A percentile compares a stretch with the other conserved stretches of the same genome.
Evolutionary conservation across 1,140 invertebrate species (phyloP).

Genomic region (Calycopis cecrops): DNA sequence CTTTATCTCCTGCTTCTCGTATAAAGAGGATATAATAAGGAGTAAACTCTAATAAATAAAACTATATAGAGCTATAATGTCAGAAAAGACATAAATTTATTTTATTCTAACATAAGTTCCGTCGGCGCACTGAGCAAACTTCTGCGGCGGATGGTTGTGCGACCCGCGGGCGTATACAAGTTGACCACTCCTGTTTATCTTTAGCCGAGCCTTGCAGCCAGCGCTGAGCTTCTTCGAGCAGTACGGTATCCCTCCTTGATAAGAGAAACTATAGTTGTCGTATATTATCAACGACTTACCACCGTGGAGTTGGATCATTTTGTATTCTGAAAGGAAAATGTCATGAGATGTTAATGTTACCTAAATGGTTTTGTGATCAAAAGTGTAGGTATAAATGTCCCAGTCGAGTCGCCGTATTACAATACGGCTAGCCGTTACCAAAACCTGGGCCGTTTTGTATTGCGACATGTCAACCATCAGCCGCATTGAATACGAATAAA

Average conservation of each 20-base stretch:
- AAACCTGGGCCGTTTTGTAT: no score
- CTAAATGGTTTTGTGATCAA: no score
- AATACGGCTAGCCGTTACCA: no score
- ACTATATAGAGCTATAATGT: no score
- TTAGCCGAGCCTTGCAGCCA: conserved; percentile 21
- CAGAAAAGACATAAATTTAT: no score
- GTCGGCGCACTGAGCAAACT: conserved; percentile 1
- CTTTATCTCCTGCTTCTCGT: no score
- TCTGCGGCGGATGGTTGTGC: conserved; percentile 24
- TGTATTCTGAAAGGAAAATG: conserved; percentile 19
- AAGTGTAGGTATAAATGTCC: no score
- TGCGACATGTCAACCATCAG: no score
- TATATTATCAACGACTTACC: conserved; percentile 17
- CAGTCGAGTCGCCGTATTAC: no score
- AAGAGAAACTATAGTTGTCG: conserved; percentile 19
- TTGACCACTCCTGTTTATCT: conserved; percentile 20
- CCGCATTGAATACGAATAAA: no score
- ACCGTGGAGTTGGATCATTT: conserved; percentile 10
- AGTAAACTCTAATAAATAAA: no score
- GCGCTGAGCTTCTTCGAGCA: conserved; percentile 24
- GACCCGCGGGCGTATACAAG: conserved; percentile 10
- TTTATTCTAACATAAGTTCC: background rate
- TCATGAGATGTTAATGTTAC: background rate
- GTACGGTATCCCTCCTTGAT: conserved; percentile 20
- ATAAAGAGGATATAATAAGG: no score